Evolutionary conservation across 2,888 invertebrate species (phyloP).

Genomic region (Lochmaea capreae): DNA sequence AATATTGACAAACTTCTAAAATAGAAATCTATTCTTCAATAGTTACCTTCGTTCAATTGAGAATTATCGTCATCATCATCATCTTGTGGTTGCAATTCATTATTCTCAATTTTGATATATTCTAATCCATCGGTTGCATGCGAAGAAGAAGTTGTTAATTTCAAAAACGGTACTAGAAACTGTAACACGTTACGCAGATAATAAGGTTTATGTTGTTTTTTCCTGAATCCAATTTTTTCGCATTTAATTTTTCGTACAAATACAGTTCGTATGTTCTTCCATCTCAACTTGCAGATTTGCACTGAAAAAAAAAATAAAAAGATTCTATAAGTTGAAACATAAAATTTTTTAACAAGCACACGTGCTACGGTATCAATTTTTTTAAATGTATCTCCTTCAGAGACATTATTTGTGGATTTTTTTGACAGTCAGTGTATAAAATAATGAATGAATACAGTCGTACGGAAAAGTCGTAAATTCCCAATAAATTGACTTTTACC

Average conservation of each 20-base stretch:
- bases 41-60: neutral
- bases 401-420: no score
- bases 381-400: no score
- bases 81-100: neutral
- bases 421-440: no score
- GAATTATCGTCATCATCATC: neutral
- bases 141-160: neutral
- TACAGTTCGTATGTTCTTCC: neutral
- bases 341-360: no score
- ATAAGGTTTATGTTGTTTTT: neutral
- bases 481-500: neutral
- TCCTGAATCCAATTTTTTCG: neutral
- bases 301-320: neutral
- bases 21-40: neutral
- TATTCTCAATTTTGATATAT: neutral
- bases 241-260: neutral
- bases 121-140: neutral
- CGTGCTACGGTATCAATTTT: no score
- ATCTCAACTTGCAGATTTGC: neutral
- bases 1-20: no score
- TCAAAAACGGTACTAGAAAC: neutral
- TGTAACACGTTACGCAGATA: neutral
- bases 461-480: no score
- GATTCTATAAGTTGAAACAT: no score
- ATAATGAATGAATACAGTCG: no score